A percentile compares a stretch with the other conserved stretches of the same genome.
Conservation (phyloP, 2,888 invertebrate genomes). For the Frankliniella intonsa region DNA sequence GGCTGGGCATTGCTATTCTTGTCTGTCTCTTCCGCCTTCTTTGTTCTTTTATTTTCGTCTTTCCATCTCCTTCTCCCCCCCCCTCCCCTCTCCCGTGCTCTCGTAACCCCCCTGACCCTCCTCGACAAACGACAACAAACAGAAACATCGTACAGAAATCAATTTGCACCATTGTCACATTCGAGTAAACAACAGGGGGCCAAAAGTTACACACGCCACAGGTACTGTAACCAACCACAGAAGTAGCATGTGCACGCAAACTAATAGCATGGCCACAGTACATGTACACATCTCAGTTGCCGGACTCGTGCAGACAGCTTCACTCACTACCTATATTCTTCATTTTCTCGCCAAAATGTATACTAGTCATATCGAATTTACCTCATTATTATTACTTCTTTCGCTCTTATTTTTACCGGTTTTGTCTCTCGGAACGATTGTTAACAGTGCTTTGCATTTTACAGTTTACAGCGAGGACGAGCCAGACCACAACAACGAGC, state of each 20-base stretch:
- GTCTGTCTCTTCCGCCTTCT: neutral
- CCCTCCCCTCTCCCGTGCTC: neutral
- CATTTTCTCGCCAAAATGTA: too few species aligned
- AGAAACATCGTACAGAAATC: slow-evolving; percentile 5
- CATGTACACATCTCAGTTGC: slow-evolving; percentile 36
- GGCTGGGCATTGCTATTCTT: neutral
- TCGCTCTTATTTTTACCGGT: neutral
- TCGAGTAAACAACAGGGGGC: neutral
- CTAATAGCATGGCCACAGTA: neutral
- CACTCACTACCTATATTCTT: neutral
- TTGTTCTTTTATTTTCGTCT: slow-evolving; percentile 30
- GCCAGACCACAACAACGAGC: slow-evolving; percentile 77
- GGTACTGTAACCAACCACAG: neutral
- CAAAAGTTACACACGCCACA: neutral
- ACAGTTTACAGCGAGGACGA: slow-evolving; percentile 84
- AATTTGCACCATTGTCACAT: too few species aligned
- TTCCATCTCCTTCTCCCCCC: neutral
- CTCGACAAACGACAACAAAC: neutral
- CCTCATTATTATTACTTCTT: too few species aligned
- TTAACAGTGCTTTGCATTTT: slow-evolving; percentile 41
- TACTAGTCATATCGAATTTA: too few species aligned
- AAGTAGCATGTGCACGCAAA: neutral
- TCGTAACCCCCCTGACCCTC: too few species aligned
- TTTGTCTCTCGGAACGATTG: neutral
- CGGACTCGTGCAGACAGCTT: too few species aligned